Evolutionary conservation across 2,797 vertebrate species (phyloP).

Genomic region (Amniataba percoides): DNA sequence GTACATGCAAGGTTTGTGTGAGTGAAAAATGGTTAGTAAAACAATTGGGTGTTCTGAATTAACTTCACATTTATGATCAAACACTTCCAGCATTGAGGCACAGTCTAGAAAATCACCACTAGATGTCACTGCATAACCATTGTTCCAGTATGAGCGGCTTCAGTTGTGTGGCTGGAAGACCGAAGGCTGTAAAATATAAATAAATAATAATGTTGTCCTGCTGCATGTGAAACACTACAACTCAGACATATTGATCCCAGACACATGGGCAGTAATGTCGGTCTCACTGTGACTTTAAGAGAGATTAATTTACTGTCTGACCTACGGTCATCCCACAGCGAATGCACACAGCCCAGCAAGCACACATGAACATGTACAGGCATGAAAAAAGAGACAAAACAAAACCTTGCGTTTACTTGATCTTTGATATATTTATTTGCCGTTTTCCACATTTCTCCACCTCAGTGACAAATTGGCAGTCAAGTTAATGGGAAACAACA

Average conservation of each 20-base stretch:
- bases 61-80: not conserved
- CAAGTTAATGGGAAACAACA: constrained; percentile 1
- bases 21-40: not conserved
- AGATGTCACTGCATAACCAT: constrained; percentile 70
- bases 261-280: constrained; percentile 8
- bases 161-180: not conserved
- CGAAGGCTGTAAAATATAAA: constrained; percentile 26
- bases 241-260: constrained; percentile 51
- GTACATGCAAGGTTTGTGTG: not conserved
- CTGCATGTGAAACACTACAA: constrained; percentile 35
- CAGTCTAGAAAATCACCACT: constrained; percentile 44
- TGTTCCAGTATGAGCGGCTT: not conserved
- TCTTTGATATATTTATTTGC: constrained; percentile 30
- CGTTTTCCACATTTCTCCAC: constrained; percentile 13
- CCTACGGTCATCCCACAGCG: constrained; percentile 15
- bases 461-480: not conserved
- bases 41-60: not conserved
- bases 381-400: not conserved
- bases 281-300: constrained; percentile 35
- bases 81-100: not conserved
- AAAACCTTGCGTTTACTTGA: constrained; percentile 10
- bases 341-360: not conserved
- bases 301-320: constrained; percentile 41
- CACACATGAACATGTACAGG: constrained; percentile 2
- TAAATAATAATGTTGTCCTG: constrained; percentile 28